Evolutionary conservation across 2,888 invertebrate genomes (phyloP).

Genomic region (Parnassius mnemosyne): DNA sequence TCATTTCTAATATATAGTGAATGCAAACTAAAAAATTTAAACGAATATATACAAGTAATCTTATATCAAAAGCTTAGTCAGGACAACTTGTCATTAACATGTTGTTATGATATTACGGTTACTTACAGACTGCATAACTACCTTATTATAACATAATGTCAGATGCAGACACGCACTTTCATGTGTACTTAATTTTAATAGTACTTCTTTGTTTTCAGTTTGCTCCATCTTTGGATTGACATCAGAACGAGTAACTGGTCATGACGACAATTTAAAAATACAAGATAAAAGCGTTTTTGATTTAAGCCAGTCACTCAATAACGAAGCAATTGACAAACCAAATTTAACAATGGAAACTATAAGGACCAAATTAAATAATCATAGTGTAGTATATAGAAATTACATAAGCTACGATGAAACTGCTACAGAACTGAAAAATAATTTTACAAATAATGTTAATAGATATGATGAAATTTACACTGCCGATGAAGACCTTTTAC

Average conservation of each 20-base stretch:
- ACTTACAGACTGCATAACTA: no score
- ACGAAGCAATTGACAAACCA: conserved; percentile 41
- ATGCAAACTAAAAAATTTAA: no score
- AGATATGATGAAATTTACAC: conserved; percentile 42
- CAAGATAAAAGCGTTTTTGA: conserved; percentile 33
- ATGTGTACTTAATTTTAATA: no score
- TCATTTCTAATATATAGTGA: no score
- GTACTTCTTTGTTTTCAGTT: conserved; percentile 51
- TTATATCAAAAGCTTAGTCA: no score
- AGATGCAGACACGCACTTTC: no score
- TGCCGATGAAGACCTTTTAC: conserved; percentile 37
- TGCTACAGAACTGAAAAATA: conserved; percentile 26
- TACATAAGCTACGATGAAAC: conserved; percentile 29
- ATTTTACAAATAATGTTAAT: conserved; percentile 30
- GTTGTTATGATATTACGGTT: no score
- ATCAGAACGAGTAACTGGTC: conserved; percentile 55
- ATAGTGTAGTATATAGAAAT: conserved; percentile 31
- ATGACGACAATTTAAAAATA: conserved; percentile 41
- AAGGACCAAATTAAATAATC: conserved; percentile 43
- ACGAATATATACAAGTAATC: no score
- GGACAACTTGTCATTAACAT: no score
- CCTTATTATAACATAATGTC: no score
- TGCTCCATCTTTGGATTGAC: conserved; percentile 53
- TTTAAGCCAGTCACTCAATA: conserved; percentile 31
- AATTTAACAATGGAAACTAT: conserved; percentile 35